Conservation (phyloP, 92 coral and sea anemone genomes). For the Bergia sp. region DNA sequence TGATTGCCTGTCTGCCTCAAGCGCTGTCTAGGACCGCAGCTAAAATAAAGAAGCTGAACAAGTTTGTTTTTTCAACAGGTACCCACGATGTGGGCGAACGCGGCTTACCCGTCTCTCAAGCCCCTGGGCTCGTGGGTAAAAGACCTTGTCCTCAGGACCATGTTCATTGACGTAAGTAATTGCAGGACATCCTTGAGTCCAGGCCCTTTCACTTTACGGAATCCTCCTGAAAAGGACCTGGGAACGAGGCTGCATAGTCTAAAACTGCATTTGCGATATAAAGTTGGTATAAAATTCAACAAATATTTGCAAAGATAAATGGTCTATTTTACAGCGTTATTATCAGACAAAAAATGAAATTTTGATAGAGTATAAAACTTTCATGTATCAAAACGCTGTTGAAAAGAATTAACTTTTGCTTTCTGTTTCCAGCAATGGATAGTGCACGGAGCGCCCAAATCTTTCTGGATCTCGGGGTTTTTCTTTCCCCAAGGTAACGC, state of each 20-base stretch:
- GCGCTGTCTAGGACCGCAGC: neutral
- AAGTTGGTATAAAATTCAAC: no score
- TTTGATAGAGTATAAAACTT: no score
- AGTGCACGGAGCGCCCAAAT: conserved; percentile 89
- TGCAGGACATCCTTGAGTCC: neutral
- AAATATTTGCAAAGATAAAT: no score
- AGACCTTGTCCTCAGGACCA: conserved; percentile 88
- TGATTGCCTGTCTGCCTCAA: neutral
- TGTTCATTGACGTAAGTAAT: conserved; percentile 88
- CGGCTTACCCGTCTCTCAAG: conserved; percentile 95
- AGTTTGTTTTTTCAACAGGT: conserved; percentile 59
- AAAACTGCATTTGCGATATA: no score
- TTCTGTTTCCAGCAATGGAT: conserved; percentile 90
- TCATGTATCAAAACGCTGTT: neutral
- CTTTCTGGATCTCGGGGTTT: conserved; percentile 99
- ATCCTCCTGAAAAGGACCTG: neutral
- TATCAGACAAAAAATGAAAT: no score
- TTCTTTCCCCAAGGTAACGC: conserved; percentile 96
- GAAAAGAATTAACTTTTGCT: neutral
- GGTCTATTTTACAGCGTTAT: no score
- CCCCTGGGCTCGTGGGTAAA: conserved; percentile 99
- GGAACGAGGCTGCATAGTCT: neutral
- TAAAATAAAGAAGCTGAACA: neutral
- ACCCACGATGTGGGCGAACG: conserved; percentile 96
- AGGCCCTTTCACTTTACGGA: neutral